Percentiles rank a stretch among this genome's conserved stretches.
Evolutionary conservation across 2,888 invertebrate species (phyloP).

Genomic region (Subacronicta megacephala): DNA sequence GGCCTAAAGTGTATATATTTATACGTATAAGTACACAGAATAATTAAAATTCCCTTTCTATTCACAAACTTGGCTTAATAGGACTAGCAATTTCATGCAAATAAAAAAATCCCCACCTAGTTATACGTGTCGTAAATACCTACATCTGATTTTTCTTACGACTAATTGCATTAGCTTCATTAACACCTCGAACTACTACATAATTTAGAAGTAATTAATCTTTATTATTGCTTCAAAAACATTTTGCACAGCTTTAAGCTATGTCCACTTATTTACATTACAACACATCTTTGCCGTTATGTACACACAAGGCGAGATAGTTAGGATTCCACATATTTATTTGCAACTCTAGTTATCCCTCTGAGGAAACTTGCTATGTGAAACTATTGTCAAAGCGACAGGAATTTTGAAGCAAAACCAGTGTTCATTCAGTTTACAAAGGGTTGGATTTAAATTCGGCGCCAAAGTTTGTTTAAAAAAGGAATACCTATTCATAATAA

Average conservation of each 20-base stretch:
- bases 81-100: too few relatives aligned
- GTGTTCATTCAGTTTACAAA: background rate
- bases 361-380: constrained; percentile 25
- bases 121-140: too few relatives aligned
- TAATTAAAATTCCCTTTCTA: too few relatives aligned
- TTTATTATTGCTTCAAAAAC: constrained; percentile 5
- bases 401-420: constrained; percentile 20
- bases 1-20: too few relatives aligned
- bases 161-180: background rate
- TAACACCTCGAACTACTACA: background rate
- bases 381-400: constrained; percentile 14
- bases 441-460: background rate
- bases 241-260: constrained; percentile 13
- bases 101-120: too few relatives aligned
- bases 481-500: background rate
- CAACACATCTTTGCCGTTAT: constrained; percentile 44
- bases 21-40: too few relatives aligned
- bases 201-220: background rate
- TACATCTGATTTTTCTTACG: too few relatives aligned
- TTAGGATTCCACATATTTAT: constrained; percentile 47
- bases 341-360: constrained; percentile 30
- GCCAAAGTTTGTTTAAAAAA: background rate
- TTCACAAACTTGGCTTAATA: too few relatives aligned
- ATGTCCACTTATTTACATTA: constrained; percentile 18
- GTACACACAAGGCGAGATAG: constrained; percentile 33